Evolutionary conservation across 2,888 invertebrate species (phyloP).

Genomic region (Prenolepis imparis): DNA sequence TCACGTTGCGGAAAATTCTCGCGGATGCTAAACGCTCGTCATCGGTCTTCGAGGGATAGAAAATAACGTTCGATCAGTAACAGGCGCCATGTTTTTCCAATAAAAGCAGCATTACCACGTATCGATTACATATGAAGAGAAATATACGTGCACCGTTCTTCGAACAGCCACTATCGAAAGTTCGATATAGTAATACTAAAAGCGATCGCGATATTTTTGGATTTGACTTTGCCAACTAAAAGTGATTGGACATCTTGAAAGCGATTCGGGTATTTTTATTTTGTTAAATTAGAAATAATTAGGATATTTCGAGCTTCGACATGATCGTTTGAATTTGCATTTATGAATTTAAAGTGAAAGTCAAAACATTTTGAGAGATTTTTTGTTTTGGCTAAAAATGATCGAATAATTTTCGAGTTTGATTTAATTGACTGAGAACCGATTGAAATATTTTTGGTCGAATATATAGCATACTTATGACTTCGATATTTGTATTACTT

Average conservation of each 20-base stretch:
- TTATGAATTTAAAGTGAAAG: neutral
- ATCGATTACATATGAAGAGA: conserved; percentile 7
- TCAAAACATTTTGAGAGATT: neutral
- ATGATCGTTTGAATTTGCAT: neutral
- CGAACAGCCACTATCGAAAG: neutral
- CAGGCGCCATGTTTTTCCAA: conserved; percentile 25
- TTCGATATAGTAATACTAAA: neutral
- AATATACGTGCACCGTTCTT: neutral
- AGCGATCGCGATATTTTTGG: conserved; percentile 7
- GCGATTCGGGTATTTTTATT: neutral
- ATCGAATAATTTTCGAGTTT: neutral
- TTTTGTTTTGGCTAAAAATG: neutral
- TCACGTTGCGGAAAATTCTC: conserved; percentile 65
- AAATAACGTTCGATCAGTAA: conserved; percentile 35
- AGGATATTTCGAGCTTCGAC: conserved; percentile 4
- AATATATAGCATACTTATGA: neutral
- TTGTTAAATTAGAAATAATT: conserved; percentile 12
- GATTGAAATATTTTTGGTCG: neutral
- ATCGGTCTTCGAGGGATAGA: conserved; percentile 38
- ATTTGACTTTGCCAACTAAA: neutral
- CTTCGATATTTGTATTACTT: neutral
- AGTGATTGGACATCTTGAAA: neutral
- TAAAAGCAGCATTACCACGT: conserved; percentile 24
- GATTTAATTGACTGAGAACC: neutral
- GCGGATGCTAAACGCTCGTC: conserved; percentile 56